Base-by-base conservation (phyloP, 2,797 vertebrate species). In the Serranus cabrilla region DNA sequence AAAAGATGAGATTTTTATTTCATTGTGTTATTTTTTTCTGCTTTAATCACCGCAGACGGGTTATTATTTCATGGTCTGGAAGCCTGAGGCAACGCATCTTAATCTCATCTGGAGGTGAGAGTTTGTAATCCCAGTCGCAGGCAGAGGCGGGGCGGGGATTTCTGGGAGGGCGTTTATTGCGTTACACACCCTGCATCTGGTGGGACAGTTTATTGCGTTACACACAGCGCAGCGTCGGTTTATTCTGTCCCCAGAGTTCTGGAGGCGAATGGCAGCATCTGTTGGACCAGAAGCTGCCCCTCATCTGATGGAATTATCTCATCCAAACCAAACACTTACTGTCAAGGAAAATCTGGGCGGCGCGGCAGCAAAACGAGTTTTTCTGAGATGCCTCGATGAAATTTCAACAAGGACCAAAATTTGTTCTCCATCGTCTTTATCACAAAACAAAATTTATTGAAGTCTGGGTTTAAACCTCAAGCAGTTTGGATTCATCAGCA, bases 91-190 rank as follows among this genome's bases (percentile, higher is more conserved):
- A 5, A 72, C 25, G n/a, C 13, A 34, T 82, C 78, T 76, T 92
- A 91, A 93, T 91, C 85, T 87, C 78, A 92, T 92, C 90, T 90
- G 67, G 81, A 86, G 88, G 87, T 85, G 87, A 87, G 84, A 87
- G 76, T 83, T 60, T 86, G 85, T 91, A 91, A 90, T 91, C 86
- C 81, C 89, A 83, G 82, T 71, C 23, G 20, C 65, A 58, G 66
- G 78, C 61, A 6, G 71, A 74, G 74, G 70, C 18, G 3, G 78
- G 80, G 58, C 4, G 54, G 57, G 42, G 78, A 71, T 56, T 63
- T 78, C 64, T 71, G 10, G 23, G 69, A 55, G 76, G 80, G 43
- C 11, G n/a, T 80, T 90, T 88, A 93, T 93, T 91, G 72, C 47
- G 76, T 90, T 89, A 82, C 87, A 37, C 85, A 57, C 58, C 82